Base-by-base conservation (phyloP, 2,888 invertebrate species). In the Drosophila prolongata region DNA sequence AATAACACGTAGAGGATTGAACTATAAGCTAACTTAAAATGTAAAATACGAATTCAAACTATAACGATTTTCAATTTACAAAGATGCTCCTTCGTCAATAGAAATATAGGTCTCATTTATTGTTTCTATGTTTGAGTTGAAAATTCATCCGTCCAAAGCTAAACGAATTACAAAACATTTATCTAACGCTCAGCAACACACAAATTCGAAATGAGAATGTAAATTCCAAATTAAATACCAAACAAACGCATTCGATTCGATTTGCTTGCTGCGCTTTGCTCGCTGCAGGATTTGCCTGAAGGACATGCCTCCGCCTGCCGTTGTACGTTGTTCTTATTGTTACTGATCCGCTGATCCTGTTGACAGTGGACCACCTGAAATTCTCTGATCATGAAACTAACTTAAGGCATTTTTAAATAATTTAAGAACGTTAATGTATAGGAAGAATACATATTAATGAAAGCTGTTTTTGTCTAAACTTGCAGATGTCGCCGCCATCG, bases 401-500 rank as follows among this genome's bases (percentile, higher is more conserved):
- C 62, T 62, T 34, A 6, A 13, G 19, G 24, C 16, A 14, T 9
- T 27, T 43, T 30, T 3, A 6, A 13, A 13, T 4, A 0, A 38
- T 6, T 14, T 34, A 8, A 6, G 1, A n/a, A 5, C 1, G 3
- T 13, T 13, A 2, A 4, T 1, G 8, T 9, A 3, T 8, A 30
- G 30, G 3, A 44, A 11, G 9, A 46, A 37, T 9, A 1, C 1
- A 11, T 37, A 6, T 38, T 49, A 14, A 50, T 9, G 8, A 0
- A 1, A 37, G 0, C 27, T 27, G 5, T 2, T 13, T 35, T 34
- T 10, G 6, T 16, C 14, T 40, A 53, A 1, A 6, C 0, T 91
- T 91, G 5, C 87, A 95, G 95, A 95, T 95, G 95, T 94, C 95
- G 90, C 94, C 94, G 90, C 93, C 92, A 62, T 83, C 91, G 80